Evolutionary conservation across 2,888 invertebrate genomes (phyloP).

Genomic region (Lithophane socia): DNA sequence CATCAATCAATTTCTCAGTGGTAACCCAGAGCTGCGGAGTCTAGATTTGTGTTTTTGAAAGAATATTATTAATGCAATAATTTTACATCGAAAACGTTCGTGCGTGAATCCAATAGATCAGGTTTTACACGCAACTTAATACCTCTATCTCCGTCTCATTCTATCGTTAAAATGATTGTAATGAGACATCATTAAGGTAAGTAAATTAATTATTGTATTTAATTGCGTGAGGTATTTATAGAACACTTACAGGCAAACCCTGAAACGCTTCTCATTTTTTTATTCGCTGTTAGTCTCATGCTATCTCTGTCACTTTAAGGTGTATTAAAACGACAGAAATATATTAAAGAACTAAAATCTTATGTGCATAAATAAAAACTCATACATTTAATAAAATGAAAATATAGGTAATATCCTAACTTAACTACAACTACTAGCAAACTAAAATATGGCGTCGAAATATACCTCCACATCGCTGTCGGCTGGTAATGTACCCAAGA

Average conservation of each 20-base stretch:
- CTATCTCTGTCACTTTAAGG: background rate
- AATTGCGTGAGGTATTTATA: conserved; percentile 8
- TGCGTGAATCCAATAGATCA: conserved; percentile 36
- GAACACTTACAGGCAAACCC: background rate
- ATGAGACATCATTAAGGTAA: conserved; percentile 35
- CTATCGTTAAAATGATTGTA: conserved; percentile 6
- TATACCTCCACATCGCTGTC: too few species aligned
- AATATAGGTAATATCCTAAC: background rate
- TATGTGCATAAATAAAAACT: background rate
- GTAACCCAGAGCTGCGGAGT: too few species aligned
- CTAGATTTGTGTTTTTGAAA: too few species aligned
- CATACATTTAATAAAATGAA: background rate
- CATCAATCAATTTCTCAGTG: too few species aligned
- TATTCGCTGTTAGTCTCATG: background rate
- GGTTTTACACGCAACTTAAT: conserved; percentile 29
- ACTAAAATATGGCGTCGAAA: background rate
- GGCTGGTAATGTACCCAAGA: background rate
- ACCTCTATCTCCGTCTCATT: background rate
- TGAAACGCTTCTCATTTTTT: background rate
- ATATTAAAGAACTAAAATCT: background rate
- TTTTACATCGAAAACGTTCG: conserved; percentile 24
- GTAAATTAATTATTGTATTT: conserved; percentile 3
- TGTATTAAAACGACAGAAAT: background rate
- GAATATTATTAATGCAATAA: conserved; percentile 16
- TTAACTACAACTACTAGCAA: background rate